Conservation (phyloP, 53 echinoderm and acorn worm genomes). For the Paelopatides confundens region DNA sequence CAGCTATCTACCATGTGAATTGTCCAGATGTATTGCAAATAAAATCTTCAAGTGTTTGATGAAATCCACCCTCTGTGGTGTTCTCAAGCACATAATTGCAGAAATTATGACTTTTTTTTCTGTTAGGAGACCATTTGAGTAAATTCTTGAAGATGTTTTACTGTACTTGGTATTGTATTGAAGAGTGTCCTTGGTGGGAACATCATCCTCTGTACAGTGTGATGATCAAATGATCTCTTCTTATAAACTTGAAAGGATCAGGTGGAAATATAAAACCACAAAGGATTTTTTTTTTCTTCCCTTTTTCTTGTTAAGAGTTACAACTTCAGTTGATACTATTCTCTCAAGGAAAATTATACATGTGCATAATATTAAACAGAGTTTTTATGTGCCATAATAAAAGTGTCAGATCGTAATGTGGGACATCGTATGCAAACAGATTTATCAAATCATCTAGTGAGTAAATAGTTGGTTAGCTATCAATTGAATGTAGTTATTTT, state of each 20-base stretch:
- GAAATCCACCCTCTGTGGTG: slow-evolving; percentile 23
- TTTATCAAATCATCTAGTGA: too few relatives aligned
- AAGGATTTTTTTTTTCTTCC: not conserved
- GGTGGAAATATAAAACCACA: not conserved
- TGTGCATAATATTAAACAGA: too few relatives aligned
- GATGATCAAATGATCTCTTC: not conserved
- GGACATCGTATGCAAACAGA: too few relatives aligned
- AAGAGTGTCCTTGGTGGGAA: too few relatives aligned
- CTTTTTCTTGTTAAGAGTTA: not conserved
- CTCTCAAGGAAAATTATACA: too few relatives aligned
- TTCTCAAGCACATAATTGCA: slow-evolving; percentile 30
- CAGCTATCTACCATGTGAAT: slow-evolving; percentile 16
- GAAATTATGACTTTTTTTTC: slow-evolving; percentile 6
- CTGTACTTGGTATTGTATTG: not conserved
- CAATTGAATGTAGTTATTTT: too few relatives aligned
- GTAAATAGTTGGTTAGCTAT: too few relatives aligned
- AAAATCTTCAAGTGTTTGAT: slow-evolving; percentile 28
- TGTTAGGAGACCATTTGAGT: not conserved
- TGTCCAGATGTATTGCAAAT: slow-evolving; percentile 31
- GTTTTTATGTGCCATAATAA: too few relatives aligned
- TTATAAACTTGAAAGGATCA: not conserved
- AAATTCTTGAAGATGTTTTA: not conserved
- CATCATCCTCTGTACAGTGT: not conserved
- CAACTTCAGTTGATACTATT: not conserved
- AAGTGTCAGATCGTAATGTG: too few relatives aligned